Evolutionary conservation across 2,113 vertebrate species (phyloP).

Genomic region (Indicator maculatus): DNA sequence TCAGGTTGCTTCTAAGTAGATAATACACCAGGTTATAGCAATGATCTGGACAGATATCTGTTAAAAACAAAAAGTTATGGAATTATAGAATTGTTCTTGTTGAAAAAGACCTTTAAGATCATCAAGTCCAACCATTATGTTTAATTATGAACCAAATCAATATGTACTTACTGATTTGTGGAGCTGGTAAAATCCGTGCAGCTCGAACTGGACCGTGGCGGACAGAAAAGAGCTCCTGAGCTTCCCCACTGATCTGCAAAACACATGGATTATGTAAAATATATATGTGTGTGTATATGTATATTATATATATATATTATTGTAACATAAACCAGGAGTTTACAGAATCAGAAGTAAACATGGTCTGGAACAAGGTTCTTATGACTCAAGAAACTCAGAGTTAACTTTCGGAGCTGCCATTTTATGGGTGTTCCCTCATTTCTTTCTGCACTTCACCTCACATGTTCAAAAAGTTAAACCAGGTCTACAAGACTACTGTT

Average conservation of each 20-base stretch:
- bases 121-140: too few relatives aligned
- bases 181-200: constrained; percentile 90
- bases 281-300: rapidly evolving
- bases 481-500: constrained; percentile 3
- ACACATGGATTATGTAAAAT: neutral
- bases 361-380: constrained; percentile 27
- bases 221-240: constrained; percentile 96
- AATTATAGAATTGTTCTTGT: too few relatives aligned
- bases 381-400: constrained; percentile 21
- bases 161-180: constrained; percentile 86
- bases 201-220: constrained; percentile 91
- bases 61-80: too few relatives aligned
- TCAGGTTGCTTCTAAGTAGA: too few relatives aligned
- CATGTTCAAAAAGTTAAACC: neutral
- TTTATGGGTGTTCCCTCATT: constrained; percentile 31
- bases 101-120: too few relatives aligned
- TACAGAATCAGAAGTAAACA: constrained; percentile 40
- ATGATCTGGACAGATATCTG: neutral
- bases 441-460: constrained; percentile 39
- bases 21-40: neutral
- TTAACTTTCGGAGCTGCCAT: neutral
- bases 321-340: constrained; percentile 26
- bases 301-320: rapidly evolving
- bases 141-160: rapidly evolving
- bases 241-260: constrained; percentile 91